These are phyloP conservation scores for Melanotaenia nigrans DNA, from an alignment of 2,797 vertebrate genomes.

Conservation along the genomic window DNA sequence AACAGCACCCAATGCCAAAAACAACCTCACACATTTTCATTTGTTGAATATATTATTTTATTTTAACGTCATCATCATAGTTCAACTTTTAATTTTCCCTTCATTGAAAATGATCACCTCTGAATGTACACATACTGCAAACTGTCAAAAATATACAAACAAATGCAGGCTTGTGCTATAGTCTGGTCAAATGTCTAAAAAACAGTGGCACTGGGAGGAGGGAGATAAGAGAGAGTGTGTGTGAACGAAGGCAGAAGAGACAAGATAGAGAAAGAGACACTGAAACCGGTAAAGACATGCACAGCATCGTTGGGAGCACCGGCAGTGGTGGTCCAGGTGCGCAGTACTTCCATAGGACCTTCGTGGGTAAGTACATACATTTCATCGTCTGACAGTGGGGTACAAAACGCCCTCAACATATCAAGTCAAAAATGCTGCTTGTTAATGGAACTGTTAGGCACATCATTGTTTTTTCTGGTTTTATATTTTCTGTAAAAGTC, in stretches of 20 bases:
- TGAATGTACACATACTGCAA: conserved; percentile 89
- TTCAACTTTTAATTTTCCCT: conserved; percentile 82
- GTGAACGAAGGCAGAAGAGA: conserved; percentile 16
- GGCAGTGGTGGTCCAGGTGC: conserved; percentile 68
- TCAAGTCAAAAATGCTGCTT: conserved; percentile 75
- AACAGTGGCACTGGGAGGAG: conserved; percentile 84
- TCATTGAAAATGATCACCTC: conserved; percentile 87
- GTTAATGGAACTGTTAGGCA: conserved; percentile 87
- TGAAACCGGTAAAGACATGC: conserved; percentile 85
- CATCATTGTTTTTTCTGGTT: conserved; percentile 85
- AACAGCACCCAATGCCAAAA: not conserved
- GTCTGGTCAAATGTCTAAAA: conserved; percentile 87
- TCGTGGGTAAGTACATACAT: conserved; percentile 77
- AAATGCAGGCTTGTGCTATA: conserved; percentile 90
- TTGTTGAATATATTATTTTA: conserved; percentile 87
- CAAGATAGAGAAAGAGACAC: conserved; percentile 69
- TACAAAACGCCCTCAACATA: conserved; percentile 77
- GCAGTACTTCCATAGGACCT: conserved; percentile 75
- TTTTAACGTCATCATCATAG: conserved; percentile 83
- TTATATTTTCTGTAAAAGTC: conserved; percentile 85
- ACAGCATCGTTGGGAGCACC: conserved; percentile 84
- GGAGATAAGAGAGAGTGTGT: conserved; percentile 51
- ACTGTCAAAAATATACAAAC: conserved; percentile 90
- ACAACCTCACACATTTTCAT: conserved; percentile 35
- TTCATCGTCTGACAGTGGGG: conserved; percentile 73